phyloP scores from a whole-genome alignment of 1,140 invertebrate species.

The Drosophila pseudoobscura region DNA sequence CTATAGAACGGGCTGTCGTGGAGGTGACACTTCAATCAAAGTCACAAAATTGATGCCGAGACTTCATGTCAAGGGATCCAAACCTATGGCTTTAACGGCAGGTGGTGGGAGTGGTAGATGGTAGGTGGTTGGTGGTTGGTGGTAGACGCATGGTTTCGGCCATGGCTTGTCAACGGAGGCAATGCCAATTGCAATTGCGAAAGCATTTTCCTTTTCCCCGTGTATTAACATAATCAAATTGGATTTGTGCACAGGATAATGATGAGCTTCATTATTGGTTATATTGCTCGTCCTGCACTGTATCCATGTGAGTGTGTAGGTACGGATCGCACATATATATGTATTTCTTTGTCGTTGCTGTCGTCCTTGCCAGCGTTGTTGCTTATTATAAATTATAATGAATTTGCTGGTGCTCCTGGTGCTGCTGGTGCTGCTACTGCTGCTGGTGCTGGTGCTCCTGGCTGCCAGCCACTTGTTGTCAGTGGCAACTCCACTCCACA shows the following conservation, averaged over 20 bases:
- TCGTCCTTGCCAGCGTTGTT: constrained; percentile 73
- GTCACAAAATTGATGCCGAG: constrained; percentile 55
- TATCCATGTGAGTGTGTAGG: constrained; percentile 10
- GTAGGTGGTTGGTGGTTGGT: constrained; percentile 7
- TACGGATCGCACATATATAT: constrained; percentile 10
- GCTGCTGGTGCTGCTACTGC: constrained; percentile 29
- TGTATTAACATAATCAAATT: constrained; percentile 83
- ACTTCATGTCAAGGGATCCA: constrained; percentile 41
- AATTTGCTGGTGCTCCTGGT: constrained; percentile 61
- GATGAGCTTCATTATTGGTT: constrained; percentile 81
- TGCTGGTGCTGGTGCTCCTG: constrained; percentile 29
- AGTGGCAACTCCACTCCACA: constrained; percentile 59
- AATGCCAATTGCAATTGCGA: constrained; percentile 81
- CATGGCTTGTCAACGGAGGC: constrained; percentile 24
- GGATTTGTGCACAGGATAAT: constrained; percentile 82
- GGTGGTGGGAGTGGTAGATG: constrained; percentile 1
- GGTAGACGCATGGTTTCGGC: background rate
- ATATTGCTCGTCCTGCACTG: constrained; percentile 45
- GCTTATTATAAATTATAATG: constrained; percentile 82
- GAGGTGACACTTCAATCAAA: constrained; percentile 61
- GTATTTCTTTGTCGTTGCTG: constrained; percentile 43
- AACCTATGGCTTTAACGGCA: constrained; percentile 31
- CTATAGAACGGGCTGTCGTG: constrained; percentile 2
- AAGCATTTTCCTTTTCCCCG: constrained; percentile 81
- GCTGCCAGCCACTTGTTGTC: constrained; percentile 76